A percentile compares a stretch with the other conserved stretches of the same genome.
phyloP scores from a whole-genome alignment of 2,113 vertebrate species.

The Haplochromis vanheusdeni region DNA sequence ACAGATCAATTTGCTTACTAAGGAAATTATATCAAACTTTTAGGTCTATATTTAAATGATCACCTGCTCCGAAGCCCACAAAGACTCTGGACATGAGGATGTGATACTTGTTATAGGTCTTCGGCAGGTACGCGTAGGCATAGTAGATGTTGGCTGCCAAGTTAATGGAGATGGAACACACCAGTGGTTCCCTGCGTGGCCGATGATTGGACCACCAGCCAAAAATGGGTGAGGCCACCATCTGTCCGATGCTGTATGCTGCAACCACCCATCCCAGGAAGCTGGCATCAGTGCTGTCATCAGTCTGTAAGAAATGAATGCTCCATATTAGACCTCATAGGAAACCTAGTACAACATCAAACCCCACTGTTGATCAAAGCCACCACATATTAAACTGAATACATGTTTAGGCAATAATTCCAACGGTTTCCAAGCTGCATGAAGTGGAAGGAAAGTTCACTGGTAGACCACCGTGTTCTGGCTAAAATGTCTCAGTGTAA shows the following conservation, averaged over 20 bases:
- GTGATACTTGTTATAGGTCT: constrained; percentile 85
- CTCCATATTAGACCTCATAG: not conserved
- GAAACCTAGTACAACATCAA: not conserved
- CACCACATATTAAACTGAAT: not conserved
- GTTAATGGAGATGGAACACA: constrained; percentile 84
- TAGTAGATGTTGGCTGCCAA: constrained; percentile 88
- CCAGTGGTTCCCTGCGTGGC: constrained; percentile 83
- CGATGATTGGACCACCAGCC: constrained; percentile 93
- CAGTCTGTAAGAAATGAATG: constrained; percentile 67
- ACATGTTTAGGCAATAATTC: not conserved
- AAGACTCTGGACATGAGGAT: constrained; percentile 84
- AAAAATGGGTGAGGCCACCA: constrained; percentile 90
- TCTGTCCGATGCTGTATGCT: constrained; percentile 90
- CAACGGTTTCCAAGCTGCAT: not conserved
- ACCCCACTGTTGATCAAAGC: not conserved
- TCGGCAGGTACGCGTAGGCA: constrained; percentile 79
- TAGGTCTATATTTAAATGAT: not conserved
- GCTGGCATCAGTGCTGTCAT: constrained; percentile 76
- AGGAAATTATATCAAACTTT: not conserved
- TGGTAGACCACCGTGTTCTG: not conserved
- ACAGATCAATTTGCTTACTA: not conserved
- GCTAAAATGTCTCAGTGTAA: not conserved
- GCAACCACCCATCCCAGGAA: constrained; percentile 98
- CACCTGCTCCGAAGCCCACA: constrained; percentile 96
- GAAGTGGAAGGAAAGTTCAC: not conserved